Percentiles rank a stretch among this genome's conserved stretches.
phyloP scores from a whole-genome alignment of 1,140 invertebrate genomes.

The Neodiprion virginianus region DNA sequence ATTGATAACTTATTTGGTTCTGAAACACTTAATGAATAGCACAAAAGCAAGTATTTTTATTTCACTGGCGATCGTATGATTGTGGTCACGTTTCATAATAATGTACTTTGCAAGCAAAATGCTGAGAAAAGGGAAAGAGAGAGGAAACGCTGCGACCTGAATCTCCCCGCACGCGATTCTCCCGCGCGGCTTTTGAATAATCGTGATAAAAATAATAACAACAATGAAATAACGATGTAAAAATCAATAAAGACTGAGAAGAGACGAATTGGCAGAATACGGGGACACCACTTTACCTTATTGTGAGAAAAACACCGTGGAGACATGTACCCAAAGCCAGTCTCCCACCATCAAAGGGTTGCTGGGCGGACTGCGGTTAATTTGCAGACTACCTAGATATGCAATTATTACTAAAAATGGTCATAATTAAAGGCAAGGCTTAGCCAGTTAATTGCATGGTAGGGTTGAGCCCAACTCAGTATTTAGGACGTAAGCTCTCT shows the following conservation, averaged over 20 bases:
- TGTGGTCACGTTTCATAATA: background rate
- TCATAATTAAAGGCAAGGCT: constrained; percentile 14
- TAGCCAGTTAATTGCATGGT: constrained; percentile 14
- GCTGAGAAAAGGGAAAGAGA: background rate
- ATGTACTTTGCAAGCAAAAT: background rate
- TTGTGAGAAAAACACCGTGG: background rate
- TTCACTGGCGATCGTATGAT: background rate
- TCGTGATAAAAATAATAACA: background rate
- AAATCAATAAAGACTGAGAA: background rate
- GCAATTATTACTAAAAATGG: constrained; percentile 14
- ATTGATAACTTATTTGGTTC: background rate
- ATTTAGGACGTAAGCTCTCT: constrained; percentile 12
- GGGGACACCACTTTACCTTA: background rate
- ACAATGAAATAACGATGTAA: background rate
- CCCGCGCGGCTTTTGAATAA: background rate
- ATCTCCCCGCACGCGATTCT: background rate
- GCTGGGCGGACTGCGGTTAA: background rate
- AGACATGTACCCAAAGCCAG: background rate
- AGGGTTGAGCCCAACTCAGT: constrained; percentile 4
- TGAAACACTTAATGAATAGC: background rate
- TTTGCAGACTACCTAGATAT: background rate
- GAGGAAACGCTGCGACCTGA: background rate
- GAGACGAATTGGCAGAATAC: background rate
- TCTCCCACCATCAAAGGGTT: background rate
- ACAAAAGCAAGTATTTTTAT: background rate